A percentile compares a stretch with the other conserved stretches of the same genome.
Evolutionary conservation across 2,113 vertebrate species (phyloP).

Genomic region (Orcinus orca): DNA sequence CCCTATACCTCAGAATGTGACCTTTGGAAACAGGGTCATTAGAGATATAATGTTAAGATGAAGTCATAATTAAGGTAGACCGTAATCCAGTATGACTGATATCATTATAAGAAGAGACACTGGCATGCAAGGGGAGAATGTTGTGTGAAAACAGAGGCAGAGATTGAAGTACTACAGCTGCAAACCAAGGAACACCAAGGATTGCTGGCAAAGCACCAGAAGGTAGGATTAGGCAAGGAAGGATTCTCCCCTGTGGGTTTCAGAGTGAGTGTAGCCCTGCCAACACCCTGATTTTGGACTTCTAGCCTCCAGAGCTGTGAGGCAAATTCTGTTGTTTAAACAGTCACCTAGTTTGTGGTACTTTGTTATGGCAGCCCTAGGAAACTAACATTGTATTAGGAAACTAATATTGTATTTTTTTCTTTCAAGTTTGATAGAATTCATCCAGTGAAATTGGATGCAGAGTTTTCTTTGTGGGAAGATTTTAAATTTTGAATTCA

Average conservation of each 20-base stretch:
- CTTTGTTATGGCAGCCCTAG: background rate
- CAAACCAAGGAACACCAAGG: background rate
- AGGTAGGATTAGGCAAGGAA: background rate
- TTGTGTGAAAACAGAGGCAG: background rate
- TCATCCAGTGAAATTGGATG: background rate
- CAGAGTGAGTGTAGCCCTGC: background rate
- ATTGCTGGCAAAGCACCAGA: background rate
- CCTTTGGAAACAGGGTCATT: background rate
- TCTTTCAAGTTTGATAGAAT: conserved; percentile 38
- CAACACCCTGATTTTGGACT: background rate
- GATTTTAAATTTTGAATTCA: conserved; percentile 14
- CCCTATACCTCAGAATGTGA: background rate
- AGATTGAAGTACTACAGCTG: background rate
- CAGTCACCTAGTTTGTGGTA: background rate
- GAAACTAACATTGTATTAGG: background rate
- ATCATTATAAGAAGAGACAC: background rate
- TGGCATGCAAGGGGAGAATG: background rate
- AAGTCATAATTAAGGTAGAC: background rate
- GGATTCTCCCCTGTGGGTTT: no score
- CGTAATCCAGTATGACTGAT: background rate
- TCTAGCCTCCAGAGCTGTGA: background rate
- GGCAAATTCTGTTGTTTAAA: background rate
- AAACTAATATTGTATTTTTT: background rate
- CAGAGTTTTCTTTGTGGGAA: conserved; percentile 16
- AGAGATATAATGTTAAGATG: background rate